A percentile compares a stretch with the other conserved stretches of the same genome.
Evolutionary conservation across 2,797 vertebrate species (phyloP).

Genomic region (Clarias fuscus): DNA sequence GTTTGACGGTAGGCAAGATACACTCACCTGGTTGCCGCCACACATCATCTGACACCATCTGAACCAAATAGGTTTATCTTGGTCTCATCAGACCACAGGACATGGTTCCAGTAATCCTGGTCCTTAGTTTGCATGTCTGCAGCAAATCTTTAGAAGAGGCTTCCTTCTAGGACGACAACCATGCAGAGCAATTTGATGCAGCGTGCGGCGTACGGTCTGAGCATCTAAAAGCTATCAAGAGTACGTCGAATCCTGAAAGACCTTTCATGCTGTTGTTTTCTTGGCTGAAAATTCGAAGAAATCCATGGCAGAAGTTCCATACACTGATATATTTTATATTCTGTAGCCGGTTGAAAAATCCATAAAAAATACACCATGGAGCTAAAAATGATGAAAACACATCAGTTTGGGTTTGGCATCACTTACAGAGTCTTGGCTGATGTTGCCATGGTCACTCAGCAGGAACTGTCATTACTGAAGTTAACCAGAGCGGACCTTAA

Average conservation of each 20-base stretch:
- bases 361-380: background rate
- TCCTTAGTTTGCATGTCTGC: no score
- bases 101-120: no score
- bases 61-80: no score
- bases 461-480: slow-evolving; percentile 4
- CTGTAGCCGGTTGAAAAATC: background rate
- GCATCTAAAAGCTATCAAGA: background rate
- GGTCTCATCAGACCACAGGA: no score
- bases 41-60: no score
- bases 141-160: no score
- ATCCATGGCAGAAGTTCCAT: background rate
- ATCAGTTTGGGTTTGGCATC: background rate
- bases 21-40: no score
- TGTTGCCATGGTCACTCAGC: background rate
- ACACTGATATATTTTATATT: no score
- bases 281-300: background rate
- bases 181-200: no score
- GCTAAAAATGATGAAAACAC: background rate
- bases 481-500: background rate
- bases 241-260: background rate
- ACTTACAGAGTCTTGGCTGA: background rate
- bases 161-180: no score
- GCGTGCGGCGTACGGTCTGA: no score
- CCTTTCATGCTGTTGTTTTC: background rate
- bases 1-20: no score